A percentile compares a stretch with the other conserved stretches of the same genome.
phyloP scores from a whole-genome alignment of 2,113 vertebrate genomes.

The Chloropsis cyanopogon region DNA sequence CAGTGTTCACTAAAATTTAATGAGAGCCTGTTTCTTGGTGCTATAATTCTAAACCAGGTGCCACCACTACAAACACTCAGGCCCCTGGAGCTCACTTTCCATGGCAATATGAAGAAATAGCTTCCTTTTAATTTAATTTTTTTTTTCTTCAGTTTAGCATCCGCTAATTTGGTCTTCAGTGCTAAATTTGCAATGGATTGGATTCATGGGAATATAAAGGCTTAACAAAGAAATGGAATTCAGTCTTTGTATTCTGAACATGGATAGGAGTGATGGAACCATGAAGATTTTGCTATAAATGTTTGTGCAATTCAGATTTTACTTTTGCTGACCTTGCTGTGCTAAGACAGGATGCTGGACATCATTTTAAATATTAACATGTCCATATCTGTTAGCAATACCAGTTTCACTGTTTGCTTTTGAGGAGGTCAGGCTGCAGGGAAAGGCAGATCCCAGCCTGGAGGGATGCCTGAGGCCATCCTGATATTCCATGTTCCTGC shows the following conservation, averaged over 20 bases:
- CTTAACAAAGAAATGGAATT: not conserved
- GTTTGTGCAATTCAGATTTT: not conserved
- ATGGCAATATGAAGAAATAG: not conserved
- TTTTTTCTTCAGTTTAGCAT: not conserved
- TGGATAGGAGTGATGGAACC: not conserved
- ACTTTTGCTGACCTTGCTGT: not conserved
- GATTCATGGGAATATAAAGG: not conserved
- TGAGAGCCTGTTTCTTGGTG: not conserved
- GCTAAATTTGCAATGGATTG: not conserved
- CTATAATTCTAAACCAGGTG: not conserved
- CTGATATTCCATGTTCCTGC: not conserved
- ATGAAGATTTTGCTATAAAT: not conserved
- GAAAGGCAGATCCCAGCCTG: not conserved
- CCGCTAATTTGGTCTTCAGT: not conserved
- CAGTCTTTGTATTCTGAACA: not conserved
- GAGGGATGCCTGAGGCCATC: not conserved
- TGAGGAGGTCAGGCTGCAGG: not conserved
- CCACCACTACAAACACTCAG: not conserved
- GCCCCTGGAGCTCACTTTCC: not conserved
- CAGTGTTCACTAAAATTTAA: not conserved
- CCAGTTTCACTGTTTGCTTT: not conserved
- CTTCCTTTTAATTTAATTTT: not conserved
- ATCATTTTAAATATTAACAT: not conserved
- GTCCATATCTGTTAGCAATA: not conserved
- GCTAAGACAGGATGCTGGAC: not conserved